Percentiles rank a stretch among this genome's conserved stretches.
Evolutionary conservation across 2,888 invertebrate species (phyloP).

Genomic region (Phalera bucephala): DNA sequence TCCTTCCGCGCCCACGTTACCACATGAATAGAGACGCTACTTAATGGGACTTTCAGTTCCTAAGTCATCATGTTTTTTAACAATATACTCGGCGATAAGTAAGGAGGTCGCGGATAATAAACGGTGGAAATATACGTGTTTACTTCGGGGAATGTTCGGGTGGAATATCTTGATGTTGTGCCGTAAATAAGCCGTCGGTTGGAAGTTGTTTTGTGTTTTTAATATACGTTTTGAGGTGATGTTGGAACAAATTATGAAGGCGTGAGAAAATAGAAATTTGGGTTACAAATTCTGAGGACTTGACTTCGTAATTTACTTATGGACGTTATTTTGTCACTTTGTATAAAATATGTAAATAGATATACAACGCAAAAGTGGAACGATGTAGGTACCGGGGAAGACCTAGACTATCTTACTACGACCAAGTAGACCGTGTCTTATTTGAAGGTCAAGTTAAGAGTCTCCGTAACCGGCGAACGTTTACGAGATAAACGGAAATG

Average conservation of each 20-base stretch:
- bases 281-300: too few relatives aligned
- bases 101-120: constrained; percentile 79
- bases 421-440: too few relatives aligned
- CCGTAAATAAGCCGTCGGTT: constrained; percentile 58
- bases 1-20: constrained; percentile 62
- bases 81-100: constrained; percentile 74
- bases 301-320: too few relatives aligned
- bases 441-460: too few relatives aligned
- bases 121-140: constrained; percentile 70
- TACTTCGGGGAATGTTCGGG: constrained; percentile 57
- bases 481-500: too few relatives aligned
- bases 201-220: constrained; percentile 42
- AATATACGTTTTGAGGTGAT: constrained; percentile 35
- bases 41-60: constrained; percentile 82
- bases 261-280: too few relatives aligned
- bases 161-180: constrained; percentile 64
- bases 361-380: too few relatives aligned
- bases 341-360: too few relatives aligned
- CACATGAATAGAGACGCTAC: constrained; percentile 79
- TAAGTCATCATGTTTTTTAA: constrained; percentile 81
- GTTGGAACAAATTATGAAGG: constrained; percentile 42
- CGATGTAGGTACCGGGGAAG: too few relatives aligned
- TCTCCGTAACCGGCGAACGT: too few relatives aligned
- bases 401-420: too few relatives aligned
- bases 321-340: too few relatives aligned